Conservation (phyloP, 2,113 vertebrate genomes). For the Pangasianodon gigas region DNA sequence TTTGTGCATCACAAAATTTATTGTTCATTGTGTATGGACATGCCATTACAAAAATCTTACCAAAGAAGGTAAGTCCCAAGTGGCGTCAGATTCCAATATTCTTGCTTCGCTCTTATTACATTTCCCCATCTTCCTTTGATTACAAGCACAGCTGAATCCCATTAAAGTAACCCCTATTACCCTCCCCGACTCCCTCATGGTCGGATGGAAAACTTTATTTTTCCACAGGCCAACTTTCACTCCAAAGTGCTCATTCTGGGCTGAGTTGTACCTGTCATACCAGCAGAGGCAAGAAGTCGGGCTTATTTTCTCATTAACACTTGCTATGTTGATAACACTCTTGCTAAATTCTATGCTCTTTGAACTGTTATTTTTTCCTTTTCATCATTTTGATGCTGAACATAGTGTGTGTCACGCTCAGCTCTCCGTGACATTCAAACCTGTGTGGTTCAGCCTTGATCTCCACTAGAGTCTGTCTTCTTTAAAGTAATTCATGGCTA, state of each 20-base stretch:
- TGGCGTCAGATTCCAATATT: slow-evolving; percentile 48
- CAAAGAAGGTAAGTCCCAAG: background rate
- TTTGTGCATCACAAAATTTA: background rate
- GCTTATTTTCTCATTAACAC: slow-evolving; percentile 21
- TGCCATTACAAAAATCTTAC: background rate
- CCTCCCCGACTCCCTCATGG: slow-evolving; percentile 60
- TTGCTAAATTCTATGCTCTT: background rate
- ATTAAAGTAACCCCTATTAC: slow-evolving; percentile 70
- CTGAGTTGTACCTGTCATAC: slow-evolving; percentile 40
- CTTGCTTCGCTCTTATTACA: slow-evolving; percentile 60
- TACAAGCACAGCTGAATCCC: slow-evolving; percentile 74
- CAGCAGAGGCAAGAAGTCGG: background rate
- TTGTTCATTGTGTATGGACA: background rate
- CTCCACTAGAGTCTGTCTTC: background rate
- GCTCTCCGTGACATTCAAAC: background rate
- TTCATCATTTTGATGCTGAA: background rate
- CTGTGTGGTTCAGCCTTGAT: background rate
- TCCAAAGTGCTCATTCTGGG: slow-evolving; percentile 34
- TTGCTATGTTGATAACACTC: slow-evolving; percentile 18
- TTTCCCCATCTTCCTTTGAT: slow-evolving; percentile 75
- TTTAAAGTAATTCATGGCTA: background rate
- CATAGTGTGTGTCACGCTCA: background rate
- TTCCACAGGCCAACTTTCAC: slow-evolving; percentile 56
- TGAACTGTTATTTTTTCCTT: background rate
- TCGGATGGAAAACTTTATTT: slow-evolving; percentile 62